Evolutionary conservation across 2,888 invertebrate genomes (phyloP).

Genomic region (Drosophila anomalipes): DNA sequence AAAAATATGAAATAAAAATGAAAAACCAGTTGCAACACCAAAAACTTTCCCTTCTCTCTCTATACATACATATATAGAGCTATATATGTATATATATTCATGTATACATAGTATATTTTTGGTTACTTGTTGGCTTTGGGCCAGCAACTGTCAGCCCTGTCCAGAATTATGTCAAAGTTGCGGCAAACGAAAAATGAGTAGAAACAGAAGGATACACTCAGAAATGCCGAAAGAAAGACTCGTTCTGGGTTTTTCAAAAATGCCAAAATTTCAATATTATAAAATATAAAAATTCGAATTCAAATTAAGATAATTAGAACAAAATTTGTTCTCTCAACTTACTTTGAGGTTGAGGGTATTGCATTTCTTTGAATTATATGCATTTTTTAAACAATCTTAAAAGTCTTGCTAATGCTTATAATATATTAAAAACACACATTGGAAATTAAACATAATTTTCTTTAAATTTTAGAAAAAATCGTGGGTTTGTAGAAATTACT

Average conservation of each 20-base stretch:
- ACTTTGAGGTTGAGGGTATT: not conserved
- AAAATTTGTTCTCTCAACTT: not conserved
- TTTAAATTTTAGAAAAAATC: not conserved
- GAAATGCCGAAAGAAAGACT: not conserved
- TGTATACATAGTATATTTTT: constrained; percentile 33
- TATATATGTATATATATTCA: constrained; percentile 33
- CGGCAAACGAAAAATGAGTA: constrained; percentile 63
- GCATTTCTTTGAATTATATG: not conserved
- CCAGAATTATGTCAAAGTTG: constrained; percentile 79
- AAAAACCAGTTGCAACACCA: constrained; percentile 59
- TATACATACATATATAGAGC: constrained; percentile 29
- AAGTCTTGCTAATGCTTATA: not conserved
- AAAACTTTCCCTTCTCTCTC: constrained; percentile 56
- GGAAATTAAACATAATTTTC: not conserved
- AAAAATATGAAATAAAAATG: constrained; percentile 39
- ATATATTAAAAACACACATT: not conserved
- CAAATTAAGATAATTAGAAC: not conserved
- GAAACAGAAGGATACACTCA: constrained; percentile 15
- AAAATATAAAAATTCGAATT: not conserved
- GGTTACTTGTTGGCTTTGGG: constrained; percentile 44
- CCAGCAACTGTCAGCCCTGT: constrained; percentile 60
- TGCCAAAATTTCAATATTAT: no score
- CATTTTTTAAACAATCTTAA: not conserved
- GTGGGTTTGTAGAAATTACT: not conserved
- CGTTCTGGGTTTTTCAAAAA: not conserved